Conservation (phyloP, 1,140 invertebrate genomes). For the Drosophila kikkawai region DNA sequence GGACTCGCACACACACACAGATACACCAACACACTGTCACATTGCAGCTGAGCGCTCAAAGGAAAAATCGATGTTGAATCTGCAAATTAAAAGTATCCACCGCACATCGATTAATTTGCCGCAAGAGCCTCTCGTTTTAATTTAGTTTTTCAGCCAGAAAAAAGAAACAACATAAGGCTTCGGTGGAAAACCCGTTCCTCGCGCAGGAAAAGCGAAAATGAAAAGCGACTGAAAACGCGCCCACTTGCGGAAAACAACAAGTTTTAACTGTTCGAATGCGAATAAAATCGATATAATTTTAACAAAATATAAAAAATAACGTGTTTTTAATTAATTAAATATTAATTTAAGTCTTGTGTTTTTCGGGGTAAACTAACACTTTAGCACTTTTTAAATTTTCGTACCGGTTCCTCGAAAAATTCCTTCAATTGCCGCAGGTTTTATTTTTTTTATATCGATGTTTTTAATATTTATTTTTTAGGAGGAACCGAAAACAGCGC, state of each 20-base stretch:
- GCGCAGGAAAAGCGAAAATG: conserved; percentile 30
- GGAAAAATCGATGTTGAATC: conserved; percentile 56
- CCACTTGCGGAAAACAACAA: conserved; percentile 36
- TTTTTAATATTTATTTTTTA: conserved; percentile 17
- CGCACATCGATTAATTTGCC: conserved; percentile 32
- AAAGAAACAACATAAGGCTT: conserved; percentile 23
- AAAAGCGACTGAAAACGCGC: conserved; percentile 31
- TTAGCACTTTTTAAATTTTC: background rate
- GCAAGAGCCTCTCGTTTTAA: conserved; percentile 23
- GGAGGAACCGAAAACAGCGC: conserved; percentile 30
- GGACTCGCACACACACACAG: conserved; percentile 7
- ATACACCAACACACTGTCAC: conserved; percentile 10
- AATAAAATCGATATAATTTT: conserved; percentile 17
- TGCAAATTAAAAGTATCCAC: conserved; percentile 31
- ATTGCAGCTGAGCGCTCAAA: conserved; percentile 36
- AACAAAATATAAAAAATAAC: background rate
- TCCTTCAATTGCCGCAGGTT: conserved; percentile 2
- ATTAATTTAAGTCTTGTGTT: background rate
- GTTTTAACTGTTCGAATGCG: conserved; percentile 21
- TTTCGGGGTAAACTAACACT: background rate
- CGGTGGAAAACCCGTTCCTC: conserved; percentile 33
- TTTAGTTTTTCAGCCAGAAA: conserved; percentile 24
- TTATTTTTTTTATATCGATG: background rate
- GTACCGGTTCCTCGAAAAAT: background rate
- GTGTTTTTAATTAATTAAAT: background rate